phyloP scores from a whole-genome alignment of 1,140 invertebrate species.

The Protaetia brevitarsis region DNA sequence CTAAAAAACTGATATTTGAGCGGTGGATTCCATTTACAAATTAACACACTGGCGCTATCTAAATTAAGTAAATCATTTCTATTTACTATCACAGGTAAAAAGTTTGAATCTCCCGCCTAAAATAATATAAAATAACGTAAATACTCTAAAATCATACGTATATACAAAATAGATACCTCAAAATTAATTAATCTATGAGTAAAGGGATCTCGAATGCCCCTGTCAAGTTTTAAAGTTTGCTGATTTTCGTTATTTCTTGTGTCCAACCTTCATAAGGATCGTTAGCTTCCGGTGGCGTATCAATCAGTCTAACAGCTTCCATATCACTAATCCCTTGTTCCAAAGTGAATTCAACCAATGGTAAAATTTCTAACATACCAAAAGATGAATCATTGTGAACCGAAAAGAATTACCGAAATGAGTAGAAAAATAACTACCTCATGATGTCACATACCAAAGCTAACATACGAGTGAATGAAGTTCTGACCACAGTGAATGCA shows the following conservation, averaged over 20 bases:
- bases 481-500: conserved; percentile 89
- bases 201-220: conserved; percentile 66
- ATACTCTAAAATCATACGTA: not conserved
- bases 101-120: conserved; percentile 56
- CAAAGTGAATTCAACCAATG: conserved; percentile 89
- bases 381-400: not conserved
- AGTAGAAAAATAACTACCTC: conserved; percentile 33
- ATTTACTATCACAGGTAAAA: conserved; percentile 66
- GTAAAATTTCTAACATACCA: conserved; percentile 76
- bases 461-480: conserved; percentile 90
- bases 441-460: conserved; percentile 71
- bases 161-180: conserved; percentile 54
- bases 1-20: conserved; percentile 79
- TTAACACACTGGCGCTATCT: conserved; percentile 77
- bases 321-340: conserved; percentile 81
- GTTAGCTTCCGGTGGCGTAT: conserved; percentile 58
- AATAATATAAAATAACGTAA: conserved; percentile 30
- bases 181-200: conserved; percentile 64
- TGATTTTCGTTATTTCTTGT: conserved; percentile 49
- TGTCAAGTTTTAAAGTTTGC: conserved; percentile 55
- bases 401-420: conserved; percentile 5
- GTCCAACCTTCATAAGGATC: conserved; percentile 41
- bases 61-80: conserved; percentile 70
- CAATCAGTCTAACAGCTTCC: conserved; percentile 84
- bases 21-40: conserved; percentile 75